Percentiles rank a stretch among this genome's conserved stretches.
Conservation (phyloP, 2,888 invertebrate genomes). For the Smittia aterrima region DNA sequence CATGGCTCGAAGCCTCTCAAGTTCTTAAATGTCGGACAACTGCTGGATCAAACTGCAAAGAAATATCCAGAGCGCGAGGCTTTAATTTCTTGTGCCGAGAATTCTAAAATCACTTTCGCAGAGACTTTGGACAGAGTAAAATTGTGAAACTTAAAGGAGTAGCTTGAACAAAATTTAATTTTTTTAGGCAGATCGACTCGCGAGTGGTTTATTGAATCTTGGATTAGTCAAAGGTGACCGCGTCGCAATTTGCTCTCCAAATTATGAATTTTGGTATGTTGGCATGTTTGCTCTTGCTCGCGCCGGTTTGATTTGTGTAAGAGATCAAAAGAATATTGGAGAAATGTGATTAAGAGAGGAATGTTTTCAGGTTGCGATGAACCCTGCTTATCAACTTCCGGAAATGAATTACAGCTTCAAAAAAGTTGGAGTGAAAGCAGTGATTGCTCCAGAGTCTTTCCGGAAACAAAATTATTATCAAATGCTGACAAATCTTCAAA, state of each 20-base stretch:
- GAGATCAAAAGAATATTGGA: too few species aligned
- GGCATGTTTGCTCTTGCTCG: constrained; percentile 68
- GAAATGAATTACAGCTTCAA: constrained; percentile 72
- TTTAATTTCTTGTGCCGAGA: constrained; percentile 59
- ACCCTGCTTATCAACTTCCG: constrained; percentile 62
- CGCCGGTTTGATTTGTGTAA: constrained; percentile 66
- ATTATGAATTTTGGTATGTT: constrained; percentile 73
- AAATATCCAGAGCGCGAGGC: constrained; percentile 60
- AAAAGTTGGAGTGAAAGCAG: constrained; percentile 66
- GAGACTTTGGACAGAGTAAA: constrained; percentile 54
- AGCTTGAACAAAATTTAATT: constrained; percentile 28
- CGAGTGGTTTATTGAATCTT: constrained; percentile 67
- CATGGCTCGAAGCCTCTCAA: constrained; percentile 56
- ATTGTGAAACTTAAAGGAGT: not conserved
- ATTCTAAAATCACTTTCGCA: constrained; percentile 56
- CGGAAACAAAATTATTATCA: constrained; percentile 67
- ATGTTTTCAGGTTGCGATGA: constrained; percentile 65
- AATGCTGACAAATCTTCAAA: constrained; percentile 61
- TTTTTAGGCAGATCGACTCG: constrained; percentile 62
- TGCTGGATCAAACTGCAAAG: constrained; percentile 57
- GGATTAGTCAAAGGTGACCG: constrained; percentile 71
- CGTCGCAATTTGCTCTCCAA: constrained; percentile 78
- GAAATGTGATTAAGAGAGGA: not conserved
- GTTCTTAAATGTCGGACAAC: constrained; percentile 59
- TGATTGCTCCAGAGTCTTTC: constrained; percentile 64